Base-by-base conservation (phyloP, 2,888 invertebrate genomes). In the Ctenicera cuprea region DNA sequence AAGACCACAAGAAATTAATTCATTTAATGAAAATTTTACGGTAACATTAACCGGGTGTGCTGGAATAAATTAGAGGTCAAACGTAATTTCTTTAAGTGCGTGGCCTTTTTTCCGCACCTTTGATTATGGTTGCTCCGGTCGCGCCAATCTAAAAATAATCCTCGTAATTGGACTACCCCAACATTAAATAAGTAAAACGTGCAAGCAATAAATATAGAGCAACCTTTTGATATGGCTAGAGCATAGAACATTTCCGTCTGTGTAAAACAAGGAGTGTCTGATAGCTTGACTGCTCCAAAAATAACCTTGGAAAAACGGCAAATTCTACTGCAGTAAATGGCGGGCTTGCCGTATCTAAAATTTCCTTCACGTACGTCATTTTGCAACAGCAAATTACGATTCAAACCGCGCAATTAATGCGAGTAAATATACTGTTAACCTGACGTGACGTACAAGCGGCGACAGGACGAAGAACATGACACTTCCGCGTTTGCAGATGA, bases 91-190 rank as follows among this genome's bases (percentile, higher is more conserved):
- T 9, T 16, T 45, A 18, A 45, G 45, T 45, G 45, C 8, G 33
- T 33, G 5, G 9, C 33, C 8, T 33, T 9, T 33, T n/a, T 33
- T 33, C 33, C 33, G 7, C 33, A 33, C 33, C 33, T 8, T 33
- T 5, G 33, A 26, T 5, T 5, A n/a, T 26, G 26, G 26, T 3
- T 2, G 33, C 7, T 18, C 45, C 26, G 26, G 16, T 43, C 45
- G 45, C 45, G 45, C 18, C 45, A 45, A 5, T 14, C 45, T 18
- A 45, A 45, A 45, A 45, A 45, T 45, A 45, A 18, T 11, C 45
- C 14, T 45, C 33, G 7, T 48, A 48, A 63, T 48, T 63, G 63
- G 33, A 48, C 63, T 63, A 63, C 63, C 63, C 41, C 63, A 63
- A 63, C 26, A 30, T 63, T 14, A 63, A 45, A 30, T 14, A 45